A percentile compares a stretch with the other conserved stretches of the same genome.
phyloP scores from a whole-genome alignment of 1,140 invertebrate species.

The Orchestia grillus region DNA sequence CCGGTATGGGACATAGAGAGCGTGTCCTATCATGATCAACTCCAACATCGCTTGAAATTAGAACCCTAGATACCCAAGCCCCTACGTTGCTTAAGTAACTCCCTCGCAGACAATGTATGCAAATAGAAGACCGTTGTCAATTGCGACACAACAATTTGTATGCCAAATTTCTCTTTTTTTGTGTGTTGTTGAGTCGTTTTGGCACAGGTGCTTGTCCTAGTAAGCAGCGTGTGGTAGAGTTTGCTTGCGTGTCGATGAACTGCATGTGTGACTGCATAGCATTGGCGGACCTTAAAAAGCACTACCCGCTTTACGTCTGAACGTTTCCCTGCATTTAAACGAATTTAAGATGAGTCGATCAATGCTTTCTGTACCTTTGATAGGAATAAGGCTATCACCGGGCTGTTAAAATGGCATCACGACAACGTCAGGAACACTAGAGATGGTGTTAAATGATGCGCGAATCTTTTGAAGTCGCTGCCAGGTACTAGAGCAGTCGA shows the following conservation, averaged over 20 bases:
- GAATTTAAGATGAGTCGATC: not conserved
- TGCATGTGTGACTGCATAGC: not conserved
- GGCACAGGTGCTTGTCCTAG: not conserved
- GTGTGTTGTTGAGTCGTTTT: not conserved
- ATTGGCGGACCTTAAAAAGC: not conserved
- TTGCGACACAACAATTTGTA: not conserved
- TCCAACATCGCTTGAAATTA: not conserved
- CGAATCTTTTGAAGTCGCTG: not conserved
- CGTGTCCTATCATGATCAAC: not conserved
- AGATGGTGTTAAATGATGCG: not conserved
- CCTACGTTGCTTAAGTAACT: not conserved
- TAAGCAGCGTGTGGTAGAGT: not conserved
- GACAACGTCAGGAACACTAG: too few relatives aligned
- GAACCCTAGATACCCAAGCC: not conserved
- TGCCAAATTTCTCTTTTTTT: not conserved
- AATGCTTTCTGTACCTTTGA: not conserved
- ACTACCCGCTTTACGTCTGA: not conserved
- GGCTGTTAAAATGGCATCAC: too few relatives aligned
- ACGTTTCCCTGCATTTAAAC: not conserved
- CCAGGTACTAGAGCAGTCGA: not conserved
- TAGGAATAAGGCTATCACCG: not conserved
- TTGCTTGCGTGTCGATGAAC: not conserved
- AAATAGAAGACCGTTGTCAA: not conserved
- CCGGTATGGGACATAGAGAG: not conserved
- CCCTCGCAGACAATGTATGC: not conserved